Conservation (phyloP, 2,797 vertebrate genomes). For the Micropoecilia bifurca region DNA sequence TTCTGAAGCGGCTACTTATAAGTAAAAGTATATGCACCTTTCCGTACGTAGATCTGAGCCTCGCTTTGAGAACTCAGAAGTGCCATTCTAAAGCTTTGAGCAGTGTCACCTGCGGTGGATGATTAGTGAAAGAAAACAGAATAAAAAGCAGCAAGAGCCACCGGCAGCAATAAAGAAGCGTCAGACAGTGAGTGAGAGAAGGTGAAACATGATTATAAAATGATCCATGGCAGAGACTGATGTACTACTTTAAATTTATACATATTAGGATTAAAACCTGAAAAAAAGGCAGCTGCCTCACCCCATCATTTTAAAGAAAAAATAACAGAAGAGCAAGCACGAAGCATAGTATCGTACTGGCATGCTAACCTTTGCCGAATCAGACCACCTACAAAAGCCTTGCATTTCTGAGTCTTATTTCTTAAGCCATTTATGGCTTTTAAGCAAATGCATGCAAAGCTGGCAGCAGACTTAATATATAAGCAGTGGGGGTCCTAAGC, state of each 20-base stretch:
- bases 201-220: constrained; percentile 40
- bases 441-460: constrained; percentile 87
- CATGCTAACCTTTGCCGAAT: constrained; percentile 59
- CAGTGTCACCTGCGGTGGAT: constrained; percentile 76
- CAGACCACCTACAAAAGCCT: constrained; percentile 52
- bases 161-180: constrained; percentile 46
- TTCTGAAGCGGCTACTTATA: constrained; percentile 47
- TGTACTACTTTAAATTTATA: constrained; percentile 21
- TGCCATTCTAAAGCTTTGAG: constrained; percentile 72
- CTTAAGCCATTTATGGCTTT: constrained; percentile 64
- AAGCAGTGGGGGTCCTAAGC: constrained; percentile 58
- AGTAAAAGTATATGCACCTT: constrained; percentile 79
- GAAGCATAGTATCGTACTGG: constrained; percentile 63
- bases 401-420: constrained; percentile 80
- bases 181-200: constrained; percentile 33
- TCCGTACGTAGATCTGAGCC: constrained; percentile 69
- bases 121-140: constrained; percentile 66
- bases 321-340: constrained; percentile 50
- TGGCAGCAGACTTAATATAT: constrained; percentile 59
- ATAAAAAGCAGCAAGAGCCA: constrained; percentile 59
- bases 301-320: constrained; percentile 36
- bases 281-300: constrained; percentile 36
- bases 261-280: constrained; percentile 23
- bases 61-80: constrained; percentile 72
- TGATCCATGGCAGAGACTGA: constrained; percentile 38